phyloP scores from a whole-genome alignment of 2,888 invertebrate genomes.

The Xanthostigma xanthostigma region DNA sequence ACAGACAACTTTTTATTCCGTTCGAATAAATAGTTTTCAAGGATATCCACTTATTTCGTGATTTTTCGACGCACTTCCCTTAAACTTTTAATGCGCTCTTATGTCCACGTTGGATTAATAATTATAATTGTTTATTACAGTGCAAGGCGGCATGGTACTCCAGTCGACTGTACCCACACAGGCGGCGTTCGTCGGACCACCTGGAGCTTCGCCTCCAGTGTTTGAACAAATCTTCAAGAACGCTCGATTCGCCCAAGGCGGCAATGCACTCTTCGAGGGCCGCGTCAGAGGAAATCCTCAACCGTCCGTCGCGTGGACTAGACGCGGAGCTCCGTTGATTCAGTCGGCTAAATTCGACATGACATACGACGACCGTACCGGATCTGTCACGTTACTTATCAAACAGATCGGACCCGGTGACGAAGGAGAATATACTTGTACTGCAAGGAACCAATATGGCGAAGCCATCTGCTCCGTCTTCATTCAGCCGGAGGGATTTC shows the following conservation, averaged over 20 bases:
- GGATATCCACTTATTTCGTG: too few species aligned
- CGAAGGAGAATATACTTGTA: slow-evolving; percentile 92
- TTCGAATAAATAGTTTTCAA: too few species aligned
- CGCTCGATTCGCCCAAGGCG: slow-evolving; percentile 88
- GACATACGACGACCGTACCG: slow-evolving; percentile 81
- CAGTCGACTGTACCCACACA: slow-evolving; percentile 25
- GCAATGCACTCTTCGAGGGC: slow-evolving; percentile 85
- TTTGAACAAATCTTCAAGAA: slow-evolving; percentile 93
- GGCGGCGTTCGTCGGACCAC: slow-evolving; percentile 24
- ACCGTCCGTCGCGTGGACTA: slow-evolving; percentile 81
- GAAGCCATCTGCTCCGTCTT: slow-evolving; percentile 93
- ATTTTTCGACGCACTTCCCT: too few species aligned
- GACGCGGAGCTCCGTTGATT: slow-evolving; percentile 68
- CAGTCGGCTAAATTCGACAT: slow-evolving; percentile 80
- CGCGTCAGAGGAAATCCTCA: slow-evolving; percentile 81
- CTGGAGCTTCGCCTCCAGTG: slow-evolving; percentile 79
- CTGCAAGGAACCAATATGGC: slow-evolving; percentile 87
- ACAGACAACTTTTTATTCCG: too few species aligned
- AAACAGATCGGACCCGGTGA: slow-evolving; percentile 90
- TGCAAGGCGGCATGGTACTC: slow-evolving; percentile 47
- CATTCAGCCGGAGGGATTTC: slow-evolving; percentile 79
- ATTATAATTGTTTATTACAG: slow-evolving; percentile 34
- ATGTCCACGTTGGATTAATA: not conserved
- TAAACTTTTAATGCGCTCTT: too few species aligned
- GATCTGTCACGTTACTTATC: slow-evolving; percentile 80